Percentiles rank a stretch among this genome's conserved stretches.
Evolutionary conservation across 2,888 invertebrate species (phyloP).

Genomic region (Tetragonula carbonaria): DNA sequence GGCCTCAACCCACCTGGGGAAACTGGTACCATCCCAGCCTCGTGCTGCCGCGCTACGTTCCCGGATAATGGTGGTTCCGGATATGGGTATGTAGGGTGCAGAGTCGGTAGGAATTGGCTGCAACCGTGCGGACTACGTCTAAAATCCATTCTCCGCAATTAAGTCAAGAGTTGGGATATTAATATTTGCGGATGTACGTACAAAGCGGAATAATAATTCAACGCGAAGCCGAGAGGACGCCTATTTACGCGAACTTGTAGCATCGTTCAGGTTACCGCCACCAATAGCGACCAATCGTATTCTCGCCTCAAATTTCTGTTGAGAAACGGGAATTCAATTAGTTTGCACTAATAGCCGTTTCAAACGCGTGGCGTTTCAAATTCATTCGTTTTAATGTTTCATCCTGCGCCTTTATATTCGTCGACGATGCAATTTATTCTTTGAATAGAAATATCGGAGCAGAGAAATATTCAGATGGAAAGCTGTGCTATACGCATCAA

Average conservation of each 20-base stretch:
- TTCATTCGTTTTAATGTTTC: slow-evolving; percentile 72
- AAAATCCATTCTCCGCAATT: slow-evolving; percentile 81
- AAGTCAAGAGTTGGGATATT: slow-evolving; percentile 81
- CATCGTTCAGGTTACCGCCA: slow-evolving; percentile 25
- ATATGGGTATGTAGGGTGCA: slow-evolving; percentile 15
- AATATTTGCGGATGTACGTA: slow-evolving; percentile 81
- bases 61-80: slow-evolving; percentile 28
- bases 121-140: slow-evolving; percentile 56
- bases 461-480: background rate
- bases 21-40: slow-evolving; percentile 28
- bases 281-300: background rate
- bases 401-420: slow-evolving; percentile 56
- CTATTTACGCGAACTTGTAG: slow-evolving; percentile 39
- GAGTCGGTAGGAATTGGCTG: slow-evolving; percentile 21
- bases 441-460: background rate
- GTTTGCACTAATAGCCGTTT: slow-evolving; percentile 78
- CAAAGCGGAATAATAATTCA: slow-evolving; percentile 82
- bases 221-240: slow-evolving; percentile 66
- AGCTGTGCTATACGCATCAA: background rate
- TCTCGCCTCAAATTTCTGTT: slow-evolving; percentile 43
- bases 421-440: background rate
- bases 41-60: background rate
- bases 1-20: slow-evolving; percentile 26
- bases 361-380: slow-evolving; percentile 67
- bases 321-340: slow-evolving; percentile 81